Evolutionary conservation across 2,113 vertebrate genomes (phyloP), one percentile per base, ranked within the genome.

Genomic region (Callipepla squamata): DNA sequence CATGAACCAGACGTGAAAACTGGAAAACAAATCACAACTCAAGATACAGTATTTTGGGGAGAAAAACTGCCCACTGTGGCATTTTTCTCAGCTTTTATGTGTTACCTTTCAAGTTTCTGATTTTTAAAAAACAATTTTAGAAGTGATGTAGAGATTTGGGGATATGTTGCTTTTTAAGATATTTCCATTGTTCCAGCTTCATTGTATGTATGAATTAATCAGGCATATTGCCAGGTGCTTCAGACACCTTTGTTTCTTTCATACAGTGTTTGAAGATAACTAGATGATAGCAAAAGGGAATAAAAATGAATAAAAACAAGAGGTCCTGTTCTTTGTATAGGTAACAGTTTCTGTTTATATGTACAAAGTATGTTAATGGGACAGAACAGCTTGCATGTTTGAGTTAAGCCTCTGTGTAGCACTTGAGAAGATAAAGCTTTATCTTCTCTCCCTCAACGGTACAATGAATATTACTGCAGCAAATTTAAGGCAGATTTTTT

Each of bases 401-500:
- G 58, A 55, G 34, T 28, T 86, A 82, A 86, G 23, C 10, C 38
- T 87, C 36, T 48, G 6, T 11, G 1, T 2, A 80, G 23, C 66
- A 58, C 62, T 34, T 69, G 7, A 42, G 78, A 73, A 72, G 34
- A 30, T 45, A 34, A 80, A 63, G 25, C 42, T 74, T 10, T 53
- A 55, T 69, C 61, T 90, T 58, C 53, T 81, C 36, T 92, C 50
- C 9, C 55, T 87, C 36, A 16, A 81, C 67, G 53, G 32, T 42
- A 78, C 58, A 55, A 66, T 69, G 53, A 89, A 55, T 22, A 7
- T 38, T 80, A 7, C 38, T 80, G 57, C 82, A 83, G 47, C 50
- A 28, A 68, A 42, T 34, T 93, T 66, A 88, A 89, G 76, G 30
- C 34, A 70, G 13, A 34, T 66, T 80, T 86, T 87, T 94, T 94